Evolutionary conservation across 2,888 invertebrate genomes (phyloP), one percentile per base, ranked within the genome.

Genomic region (Drosophila atripex): DNA sequence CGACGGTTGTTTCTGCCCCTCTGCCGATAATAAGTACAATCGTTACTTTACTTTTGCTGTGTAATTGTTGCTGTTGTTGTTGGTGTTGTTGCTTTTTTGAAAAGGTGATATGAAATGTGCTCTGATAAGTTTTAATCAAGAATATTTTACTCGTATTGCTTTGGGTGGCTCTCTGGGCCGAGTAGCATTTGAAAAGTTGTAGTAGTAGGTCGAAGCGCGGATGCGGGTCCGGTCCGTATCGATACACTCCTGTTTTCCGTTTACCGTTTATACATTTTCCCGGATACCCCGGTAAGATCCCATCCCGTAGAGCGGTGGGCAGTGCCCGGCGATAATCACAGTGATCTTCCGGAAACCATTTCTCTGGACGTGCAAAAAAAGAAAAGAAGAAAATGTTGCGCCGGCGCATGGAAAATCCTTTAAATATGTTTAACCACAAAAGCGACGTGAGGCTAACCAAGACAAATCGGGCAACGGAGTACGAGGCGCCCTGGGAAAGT

Each of bases 121-220:
- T 86, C 85, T 88, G 89, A 89, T 89, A 89, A 89, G 80, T 89
- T 89, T 87, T 89, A 89, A 89, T 89, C 89, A 86, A 75, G 77
- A 89, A 86, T 80, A 77, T 86, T 83, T 85, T 82, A 82, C 79
- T 86, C 83, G 75, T 77, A 74, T 78, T 87, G 85, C 85, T 85
- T 85, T 85, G 78, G 87, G 76, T 72, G 74, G 71, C 76, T 73
- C 76, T 73, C 70, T 74, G 68, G 74, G 61, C 85, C 86, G 86
- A 79, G 87, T 82, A 85, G 84, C 86, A 85, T 85, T 85, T 87
- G 86, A 85, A 85, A 85, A 87, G 86, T 85, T 85, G 86, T 87
- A 85, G 84, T 87, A 87, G 76, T 77, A 85, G 84, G 86, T 76
- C 77, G 84, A 74, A 68, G 82, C 63, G 71, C 84, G 86, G 72